A percentile compares a stretch with the other conserved stretches of the same genome.
These are phyloP conservation scores for Andrena minutula DNA, from an alignment of 2,888 invertebrate species.

Conservation along the genomic window DNA sequence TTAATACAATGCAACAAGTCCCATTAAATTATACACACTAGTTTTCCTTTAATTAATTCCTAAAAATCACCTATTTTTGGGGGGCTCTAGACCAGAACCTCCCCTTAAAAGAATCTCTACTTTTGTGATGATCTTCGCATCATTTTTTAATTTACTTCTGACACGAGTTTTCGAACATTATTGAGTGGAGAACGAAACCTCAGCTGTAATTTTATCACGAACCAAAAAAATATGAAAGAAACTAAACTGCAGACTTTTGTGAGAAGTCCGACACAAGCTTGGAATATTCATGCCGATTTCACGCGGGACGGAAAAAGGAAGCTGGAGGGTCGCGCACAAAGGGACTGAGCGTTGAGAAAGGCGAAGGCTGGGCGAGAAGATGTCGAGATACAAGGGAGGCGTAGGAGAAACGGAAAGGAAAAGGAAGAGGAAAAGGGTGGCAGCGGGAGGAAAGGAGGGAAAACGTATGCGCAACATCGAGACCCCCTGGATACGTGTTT, in stretches of 20 bases:
- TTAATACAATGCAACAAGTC: too few relatives aligned
- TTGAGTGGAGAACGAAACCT: too few relatives aligned
- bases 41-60: too few relatives aligned
- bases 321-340: conserved; percentile 9
- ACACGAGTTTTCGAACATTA: too few relatives aligned
- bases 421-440: conserved; percentile 16
- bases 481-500: conserved; percentile 72
- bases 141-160: too few relatives aligned
- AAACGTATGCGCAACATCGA: conserved; percentile 54
- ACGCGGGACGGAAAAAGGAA: conserved; percentile 25
- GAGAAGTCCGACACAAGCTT: neutral
- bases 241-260: neutral
- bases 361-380: conserved; percentile 40
- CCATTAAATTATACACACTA: too few relatives aligned
- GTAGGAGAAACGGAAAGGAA: conserved; percentile 40
- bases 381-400: conserved; percentile 49
- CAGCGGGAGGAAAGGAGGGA: conserved; percentile 22
- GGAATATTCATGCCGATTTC: conserved; percentile 54
- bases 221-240: neutral
- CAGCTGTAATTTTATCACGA: too few relatives aligned
- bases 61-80: too few relatives aligned
- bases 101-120: too few relatives aligned
- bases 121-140: too few relatives aligned
- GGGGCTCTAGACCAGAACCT: too few relatives aligned
- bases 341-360: conserved; percentile 14